Evolutionary conservation across 1,140 invertebrate species (phyloP).

Genomic region (Drosophila guanche): DNA sequence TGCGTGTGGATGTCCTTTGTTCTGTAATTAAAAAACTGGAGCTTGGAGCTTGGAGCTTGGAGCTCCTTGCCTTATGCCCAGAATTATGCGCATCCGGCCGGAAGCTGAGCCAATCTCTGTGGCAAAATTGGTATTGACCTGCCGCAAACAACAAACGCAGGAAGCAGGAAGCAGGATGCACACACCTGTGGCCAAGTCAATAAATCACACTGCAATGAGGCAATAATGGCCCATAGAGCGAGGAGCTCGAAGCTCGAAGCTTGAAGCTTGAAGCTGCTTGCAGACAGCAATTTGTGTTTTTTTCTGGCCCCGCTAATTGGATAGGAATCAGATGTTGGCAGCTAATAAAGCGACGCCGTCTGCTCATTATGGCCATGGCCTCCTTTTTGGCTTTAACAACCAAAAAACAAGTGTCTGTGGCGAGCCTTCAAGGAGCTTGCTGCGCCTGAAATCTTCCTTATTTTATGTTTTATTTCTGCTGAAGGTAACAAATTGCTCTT

Average conservation of each 20-base stretch:
- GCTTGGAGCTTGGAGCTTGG: no score
- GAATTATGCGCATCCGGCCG: slow-evolving; percentile 64
- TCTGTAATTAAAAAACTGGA: slow-evolving; percentile 76
- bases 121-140: slow-evolving; percentile 61
- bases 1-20: slow-evolving; percentile 7
- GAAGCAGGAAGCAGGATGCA: slow-evolving; percentile 46
- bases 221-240: no score
- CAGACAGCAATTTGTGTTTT: no score
- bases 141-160: slow-evolving; percentile 9
- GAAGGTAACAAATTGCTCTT: slow-evolving; percentile 35
- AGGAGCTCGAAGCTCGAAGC: no score
- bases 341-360: slow-evolving; percentile 38
- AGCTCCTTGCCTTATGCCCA: slow-evolving; percentile 14
- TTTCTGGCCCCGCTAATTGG: slow-evolving; percentile 38
- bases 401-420: no score
- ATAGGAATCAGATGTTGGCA: slow-evolving; percentile 56
- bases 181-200: slow-evolving; percentile 63
- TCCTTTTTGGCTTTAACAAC: no score
- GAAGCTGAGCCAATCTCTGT: slow-evolving; percentile 50
- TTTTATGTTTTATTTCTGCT: no score
- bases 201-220: slow-evolving; percentile 60
- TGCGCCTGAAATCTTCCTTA: no score
- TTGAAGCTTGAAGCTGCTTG: no score
- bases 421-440: no score
- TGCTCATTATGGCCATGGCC: slow-evolving; percentile 28